Base-by-base conservation (phyloP, 1,140 invertebrate species). In the Drosophila rhopaloa region DNA sequence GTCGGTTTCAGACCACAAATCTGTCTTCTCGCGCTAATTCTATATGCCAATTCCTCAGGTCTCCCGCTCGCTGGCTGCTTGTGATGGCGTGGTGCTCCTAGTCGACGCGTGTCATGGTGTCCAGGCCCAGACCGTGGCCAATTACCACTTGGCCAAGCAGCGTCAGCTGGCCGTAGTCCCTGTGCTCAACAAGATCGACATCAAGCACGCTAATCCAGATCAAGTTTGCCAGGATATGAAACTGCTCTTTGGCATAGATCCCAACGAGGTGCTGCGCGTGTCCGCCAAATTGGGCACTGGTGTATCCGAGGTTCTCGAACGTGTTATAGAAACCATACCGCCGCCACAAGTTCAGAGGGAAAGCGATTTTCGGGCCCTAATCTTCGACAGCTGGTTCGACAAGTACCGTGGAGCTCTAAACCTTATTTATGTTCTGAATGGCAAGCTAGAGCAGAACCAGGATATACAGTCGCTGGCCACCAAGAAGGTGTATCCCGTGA, bases 81-180 rank as follows among this genome's bases (percentile, higher is more conserved):
- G 98, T 92, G 97, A 99, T 94, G 98, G 98, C 3, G 98, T 98
- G 6, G 95, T 99, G 71, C 93, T 99, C 7, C 92, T 99, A 27
- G 97, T 99, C 0, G 99, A 99, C 94, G 98, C 98, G 4, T 99
- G 99, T 93, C 97, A 99, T 92, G 98, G 97, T 13, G 96, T 99
- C 40, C 98, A 99, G 94, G 98, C 98, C 2, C 99, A 99, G 93
- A 99, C 98, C 2, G 97, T 99, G 11, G 98, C 98, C 9, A 99
- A 99, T 83, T 99, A 98, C 93, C 97, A 97, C 85, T 93, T 99
- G 53, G 98, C 98, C 0, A 97, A 97, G 93, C 95, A 95, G 43
- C 95, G 95, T 59, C 95, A 98, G 81, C 91, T 99, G 19, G 92
- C 93, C 3, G 96, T 99, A 66, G 96, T 99, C 83, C 98, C 98